phyloP scores from a whole-genome alignment of 2,113 vertebrate genomes.

The Theropithecus gelada region DNA sequence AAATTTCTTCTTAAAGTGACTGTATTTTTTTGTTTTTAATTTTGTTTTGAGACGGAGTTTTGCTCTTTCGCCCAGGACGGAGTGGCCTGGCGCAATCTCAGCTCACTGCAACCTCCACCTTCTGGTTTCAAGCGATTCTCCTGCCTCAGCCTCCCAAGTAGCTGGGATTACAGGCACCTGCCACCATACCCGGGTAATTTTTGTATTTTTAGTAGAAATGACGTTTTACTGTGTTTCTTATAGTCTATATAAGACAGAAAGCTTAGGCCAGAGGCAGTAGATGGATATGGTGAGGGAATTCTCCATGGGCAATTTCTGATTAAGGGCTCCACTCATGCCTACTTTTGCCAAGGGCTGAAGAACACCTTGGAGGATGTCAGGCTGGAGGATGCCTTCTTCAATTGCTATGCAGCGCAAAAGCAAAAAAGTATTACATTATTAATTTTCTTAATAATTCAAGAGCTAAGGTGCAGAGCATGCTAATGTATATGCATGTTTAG shows the following conservation, averaged over 20 bases:
- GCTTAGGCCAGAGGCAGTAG: not conserved
- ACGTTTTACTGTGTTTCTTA: not conserved
- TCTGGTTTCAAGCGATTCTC: too few species aligned
- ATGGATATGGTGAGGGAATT: not conserved
- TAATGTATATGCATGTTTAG: not conserved
- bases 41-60: too few species aligned
- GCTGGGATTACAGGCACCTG: too few species aligned
- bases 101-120: too few species aligned
- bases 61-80: too few species aligned
- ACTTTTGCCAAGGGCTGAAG: not conserved
- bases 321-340: not conserved
- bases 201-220: too few species aligned
- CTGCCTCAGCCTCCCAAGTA: too few species aligned
- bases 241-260: not conserved
- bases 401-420: not conserved
- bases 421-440: not conserved
- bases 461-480: not conserved
- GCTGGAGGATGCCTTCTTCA: not conserved
- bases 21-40: not conserved
- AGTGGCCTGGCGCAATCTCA: too few species aligned
- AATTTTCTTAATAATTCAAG: not conserved
- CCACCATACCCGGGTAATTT: too few species aligned
- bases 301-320: not conserved
- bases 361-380: not conserved
- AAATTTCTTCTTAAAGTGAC: not conserved